Conservation (phyloP, 2,113 vertebrate species). For the Xiphophorus hellerii region DNA sequence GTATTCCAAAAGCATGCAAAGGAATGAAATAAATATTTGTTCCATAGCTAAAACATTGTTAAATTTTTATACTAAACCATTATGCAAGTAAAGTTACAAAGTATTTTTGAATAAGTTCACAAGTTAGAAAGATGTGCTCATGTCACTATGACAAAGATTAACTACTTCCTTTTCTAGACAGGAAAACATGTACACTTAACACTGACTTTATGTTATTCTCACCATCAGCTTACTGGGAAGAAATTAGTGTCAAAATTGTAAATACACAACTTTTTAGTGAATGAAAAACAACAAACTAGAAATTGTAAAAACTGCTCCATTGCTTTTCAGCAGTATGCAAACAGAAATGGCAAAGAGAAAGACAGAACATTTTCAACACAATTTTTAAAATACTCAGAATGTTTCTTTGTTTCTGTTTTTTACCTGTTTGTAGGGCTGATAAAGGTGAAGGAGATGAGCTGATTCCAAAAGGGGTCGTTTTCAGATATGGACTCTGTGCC, state of each 20-base stretch:
- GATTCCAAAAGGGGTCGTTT: slow-evolving; percentile 99
- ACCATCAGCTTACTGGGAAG: no score
- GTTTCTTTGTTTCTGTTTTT: slow-evolving; percentile 11
- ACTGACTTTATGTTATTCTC: not conserved
- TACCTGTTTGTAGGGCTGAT: slow-evolving; percentile 94
- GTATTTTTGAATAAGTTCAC: not conserved
- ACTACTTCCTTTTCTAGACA: not conserved
- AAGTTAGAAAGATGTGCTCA: not conserved
- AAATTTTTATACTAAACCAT: not conserved
- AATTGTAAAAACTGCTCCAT: not conserved
- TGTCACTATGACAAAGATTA: not conserved
- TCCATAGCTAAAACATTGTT: not conserved
- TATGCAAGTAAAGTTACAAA: not conserved
- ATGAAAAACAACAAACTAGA: not conserved
- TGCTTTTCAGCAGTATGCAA: not conserved
- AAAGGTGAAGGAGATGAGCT: slow-evolving; percentile 97
- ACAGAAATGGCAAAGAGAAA: no score
- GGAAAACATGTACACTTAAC: not conserved
- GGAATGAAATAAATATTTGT: not conserved
- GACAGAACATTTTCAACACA: not conserved
- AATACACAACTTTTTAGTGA: no score
- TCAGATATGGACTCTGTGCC: slow-evolving; percentile 90
- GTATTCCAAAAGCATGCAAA: not conserved
- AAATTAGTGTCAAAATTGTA: no score
- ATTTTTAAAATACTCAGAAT: not conserved